phyloP scores from a whole-genome alignment of 2,888 invertebrate species.

The Selenia dentaria region DNA sequence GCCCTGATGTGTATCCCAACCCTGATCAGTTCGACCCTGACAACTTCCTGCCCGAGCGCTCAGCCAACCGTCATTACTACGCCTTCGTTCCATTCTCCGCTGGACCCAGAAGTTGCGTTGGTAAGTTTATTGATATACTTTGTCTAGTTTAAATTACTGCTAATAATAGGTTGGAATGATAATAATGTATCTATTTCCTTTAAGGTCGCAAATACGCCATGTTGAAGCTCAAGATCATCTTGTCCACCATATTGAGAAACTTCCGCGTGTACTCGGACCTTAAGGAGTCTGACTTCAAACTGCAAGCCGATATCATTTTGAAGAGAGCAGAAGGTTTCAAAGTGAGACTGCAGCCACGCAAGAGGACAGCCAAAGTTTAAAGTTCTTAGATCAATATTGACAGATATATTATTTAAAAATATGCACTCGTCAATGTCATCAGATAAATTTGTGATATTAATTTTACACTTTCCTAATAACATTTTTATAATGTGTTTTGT shows the following conservation, averaged over 20 bases:
- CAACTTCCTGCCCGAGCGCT: slow-evolving; percentile 92
- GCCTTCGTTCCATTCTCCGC: slow-evolving; percentile 93
- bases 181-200: slow-evolving; percentile 17
- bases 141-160: neutral
- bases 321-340: slow-evolving; percentile 91
- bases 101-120: slow-evolving; percentile 92
- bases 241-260: slow-evolving; percentile 90
- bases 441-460: slow-evolving; percentile 32
- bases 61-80: slow-evolving; percentile 91
- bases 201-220: slow-evolving; percentile 92
- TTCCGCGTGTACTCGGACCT: slow-evolving; percentile 89
- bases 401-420: slow-evolving; percentile 15
- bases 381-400: slow-evolving; percentile 14
- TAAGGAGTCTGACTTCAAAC: slow-evolving; percentile 87
- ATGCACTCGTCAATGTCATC: slow-evolving; percentile 16
- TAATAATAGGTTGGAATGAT: slow-evolving; percentile 4
- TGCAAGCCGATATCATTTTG: slow-evolving; percentile 91
- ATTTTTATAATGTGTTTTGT: slow-evolving; percentile 5
- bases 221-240: slow-evolving; percentile 90
- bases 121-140: slow-evolving; percentile 69
- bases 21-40: slow-evolving; percentile 92
- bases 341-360: slow-evolving; percentile 88
- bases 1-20: slow-evolving; percentile 89
- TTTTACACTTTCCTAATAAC: slow-evolving; percentile 26
- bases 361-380: slow-evolving; percentile 67